Percentiles rank a stretch among this genome's conserved stretches.
phyloP scores from a whole-genome alignment of 2,797 vertebrate genomes.

The Malurus leucopterus region DNA sequence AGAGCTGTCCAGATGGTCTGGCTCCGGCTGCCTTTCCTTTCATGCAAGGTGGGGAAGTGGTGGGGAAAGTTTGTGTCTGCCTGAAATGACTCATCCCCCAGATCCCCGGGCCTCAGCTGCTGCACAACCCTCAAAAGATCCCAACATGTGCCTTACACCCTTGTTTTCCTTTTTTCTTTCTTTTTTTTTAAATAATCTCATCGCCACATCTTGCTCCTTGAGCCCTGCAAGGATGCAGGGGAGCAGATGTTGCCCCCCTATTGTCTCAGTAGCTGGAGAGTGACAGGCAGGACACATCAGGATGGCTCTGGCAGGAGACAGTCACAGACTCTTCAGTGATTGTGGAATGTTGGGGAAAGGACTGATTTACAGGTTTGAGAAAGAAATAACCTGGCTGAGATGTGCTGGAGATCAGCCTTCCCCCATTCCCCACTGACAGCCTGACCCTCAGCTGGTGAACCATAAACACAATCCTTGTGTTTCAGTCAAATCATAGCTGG shows the following conservation, averaged over 20 bases:
- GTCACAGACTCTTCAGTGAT: background rate
- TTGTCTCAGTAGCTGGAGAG: background rate
- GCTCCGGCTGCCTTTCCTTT: background rate
- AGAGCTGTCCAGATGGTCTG: conserved; percentile 45
- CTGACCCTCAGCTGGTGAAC: background rate
- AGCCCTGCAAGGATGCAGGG: background rate
- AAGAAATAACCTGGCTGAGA: background rate
- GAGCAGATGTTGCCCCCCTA: background rate
- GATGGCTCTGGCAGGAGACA: background rate
- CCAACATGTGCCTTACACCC: background rate
- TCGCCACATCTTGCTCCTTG: background rate
- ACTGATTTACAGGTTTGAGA: background rate
- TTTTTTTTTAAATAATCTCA: background rate
- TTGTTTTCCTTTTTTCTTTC: background rate
- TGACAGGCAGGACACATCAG: background rate
- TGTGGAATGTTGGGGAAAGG: background rate
- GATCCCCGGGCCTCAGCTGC: background rate
- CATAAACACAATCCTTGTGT: fast-evolving
- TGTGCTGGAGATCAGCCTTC: fast-evolving
- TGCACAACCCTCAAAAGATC: background rate
- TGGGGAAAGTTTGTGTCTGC: conserved; percentile 3
- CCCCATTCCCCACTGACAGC: background rate
- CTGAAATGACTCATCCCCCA: background rate
- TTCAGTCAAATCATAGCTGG: background rate
- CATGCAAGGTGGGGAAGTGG: background rate